Conservation (phyloP, 2,113 vertebrate genomes). For the Psettodes erumei region DNA sequence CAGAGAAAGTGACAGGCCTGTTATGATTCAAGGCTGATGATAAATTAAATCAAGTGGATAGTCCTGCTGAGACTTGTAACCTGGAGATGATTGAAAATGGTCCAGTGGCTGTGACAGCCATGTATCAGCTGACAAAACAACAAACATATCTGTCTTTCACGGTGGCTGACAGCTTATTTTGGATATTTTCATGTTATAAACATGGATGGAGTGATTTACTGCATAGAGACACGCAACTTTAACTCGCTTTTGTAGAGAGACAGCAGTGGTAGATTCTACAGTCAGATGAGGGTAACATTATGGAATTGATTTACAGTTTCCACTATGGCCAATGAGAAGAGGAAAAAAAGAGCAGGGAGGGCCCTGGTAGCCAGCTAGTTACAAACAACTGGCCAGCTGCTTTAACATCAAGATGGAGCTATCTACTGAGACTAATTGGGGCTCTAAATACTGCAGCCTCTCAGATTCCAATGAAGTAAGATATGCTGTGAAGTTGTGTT, state of each 20-base stretch:
- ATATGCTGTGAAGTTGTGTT: slow-evolving; percentile 16
- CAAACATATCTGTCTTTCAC: slow-evolving; percentile 56
- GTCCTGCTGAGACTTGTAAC: slow-evolving; percentile 66
- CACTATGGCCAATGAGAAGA: neutral
- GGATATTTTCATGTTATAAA: slow-evolving; percentile 24
- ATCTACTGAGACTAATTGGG: slow-evolving; percentile 33
- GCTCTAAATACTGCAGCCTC: slow-evolving; percentile 18
- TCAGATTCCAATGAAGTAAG: slow-evolving; percentile 4
- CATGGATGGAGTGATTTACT: slow-evolving; percentile 13
- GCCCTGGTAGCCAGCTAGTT: neutral
- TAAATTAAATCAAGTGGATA: slow-evolving; percentile 69
- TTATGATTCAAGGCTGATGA: slow-evolving; percentile 69
- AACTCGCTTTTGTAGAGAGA: neutral
- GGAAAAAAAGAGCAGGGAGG: slow-evolving; percentile 1
- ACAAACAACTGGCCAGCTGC: slow-evolving; percentile 20
- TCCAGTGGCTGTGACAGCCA: slow-evolving; percentile 37
- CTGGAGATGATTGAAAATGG: slow-evolving; percentile 63
- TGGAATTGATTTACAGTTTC: slow-evolving; percentile 1
- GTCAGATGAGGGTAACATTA: neutral
- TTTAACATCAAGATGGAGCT: slow-evolving; percentile 20
- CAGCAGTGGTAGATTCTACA: neutral
- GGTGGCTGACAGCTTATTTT: slow-evolving; percentile 37
- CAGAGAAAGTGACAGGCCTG: slow-evolving; percentile 63
- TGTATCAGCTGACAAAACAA: slow-evolving; percentile 58
- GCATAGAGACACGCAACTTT: neutral